Evolutionary conservation across 2,888 invertebrate genomes (phyloP), one percentile per base, ranked within the genome.

Genomic region (Lycia hirtaria): DNA sequence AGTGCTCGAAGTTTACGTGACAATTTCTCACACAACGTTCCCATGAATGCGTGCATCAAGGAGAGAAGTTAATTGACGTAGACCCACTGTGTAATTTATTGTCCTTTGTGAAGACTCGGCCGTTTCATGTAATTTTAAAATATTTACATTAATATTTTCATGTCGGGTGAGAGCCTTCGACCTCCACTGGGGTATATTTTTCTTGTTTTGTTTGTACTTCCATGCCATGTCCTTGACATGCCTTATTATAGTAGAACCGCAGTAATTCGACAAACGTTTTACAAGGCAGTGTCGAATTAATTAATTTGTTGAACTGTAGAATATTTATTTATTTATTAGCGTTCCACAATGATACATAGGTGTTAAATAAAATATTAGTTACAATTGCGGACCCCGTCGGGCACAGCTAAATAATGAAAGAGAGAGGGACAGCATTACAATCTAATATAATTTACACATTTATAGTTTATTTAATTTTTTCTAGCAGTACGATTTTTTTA

Each of bases 21-120:
- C 76, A 65, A 75, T 81, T 83, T 85, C 81, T 81, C 81, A 83
- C 79, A 80, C 70, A 67, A 65, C 68, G 47, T 67, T 66, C 64
- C 24, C 37, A 50, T 61, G 63, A 71, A 74, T 73, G 68, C 71
- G 70, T 68, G 56, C 65, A 57, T 60, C 70, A 68, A 70, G 68
- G 71, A 75, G 78, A 73, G 70, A 78, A 79, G 77, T 79, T 76
- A 71, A 79, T 76, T 78, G 73, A 74, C 57, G 63, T 62, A 71
- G 53, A 44, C 26, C 24, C 20, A 55, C 55, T 55, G 56, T 51
- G 56, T 67, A 72, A 75, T 67, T 68, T 70, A 71, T 67, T 68
- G 41, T 38, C 56, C 58, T 68, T 69, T 68, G 65, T 65, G 60
- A 56, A 56, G 48, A 64, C 64, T 50, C 37, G 44, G 32, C 28